Base-by-base conservation (phyloP, 2,888 invertebrate genomes). In the Acronicta aceris region DNA sequence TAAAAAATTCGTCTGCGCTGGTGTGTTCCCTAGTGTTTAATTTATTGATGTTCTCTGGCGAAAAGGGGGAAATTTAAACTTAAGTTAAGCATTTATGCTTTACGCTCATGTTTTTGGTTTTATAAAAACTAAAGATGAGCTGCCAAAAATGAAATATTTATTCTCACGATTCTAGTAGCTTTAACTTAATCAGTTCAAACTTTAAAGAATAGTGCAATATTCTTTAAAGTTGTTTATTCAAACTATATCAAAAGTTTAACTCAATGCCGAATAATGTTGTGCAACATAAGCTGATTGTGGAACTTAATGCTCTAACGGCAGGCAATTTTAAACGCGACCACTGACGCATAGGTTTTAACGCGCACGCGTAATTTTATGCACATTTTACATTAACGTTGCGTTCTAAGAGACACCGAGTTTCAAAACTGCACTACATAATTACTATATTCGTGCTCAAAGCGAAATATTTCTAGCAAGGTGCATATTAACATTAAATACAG, bases 321-420 rank as follows among this genome's bases (percentile, higher is more conserved):
- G 82, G 73, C 83, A 83, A 85, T 87, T 90, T 85, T 83, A 84
- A 89, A 89, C 81, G 85, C 89, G 88, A 93, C 90, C 92, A 92
- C 91, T 94, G 93, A 93, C 92, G 89, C 92, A 92, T 92, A 86
- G 89, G 89, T 90, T 93, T 91, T 89, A 91, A 92, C 91, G 88
- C 87, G 87, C 82, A 73, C 83, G 84, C 83, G 82, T 86, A 83
- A 82, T 84, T 86, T 85, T 83, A 84, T 87, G 84, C 84, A 84
- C 85, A 86, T 86, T 84, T 83, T 83, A 36, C 56, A 77, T 76
- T 78, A 79, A 81, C 74, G 65, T 71, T 66, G 58, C 61, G 59
- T 55, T 64, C 75, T 66, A 62, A 67, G 59, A 63, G 66, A 76
- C 64, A 63, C 50, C 59, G 43, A 38, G 65, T 78, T 79, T 79